These are phyloP conservation scores for Stichopus chloronotus DNA, from an alignment of 35 echinoderm and acorn worm species.

Conservation along the genomic window DNA sequence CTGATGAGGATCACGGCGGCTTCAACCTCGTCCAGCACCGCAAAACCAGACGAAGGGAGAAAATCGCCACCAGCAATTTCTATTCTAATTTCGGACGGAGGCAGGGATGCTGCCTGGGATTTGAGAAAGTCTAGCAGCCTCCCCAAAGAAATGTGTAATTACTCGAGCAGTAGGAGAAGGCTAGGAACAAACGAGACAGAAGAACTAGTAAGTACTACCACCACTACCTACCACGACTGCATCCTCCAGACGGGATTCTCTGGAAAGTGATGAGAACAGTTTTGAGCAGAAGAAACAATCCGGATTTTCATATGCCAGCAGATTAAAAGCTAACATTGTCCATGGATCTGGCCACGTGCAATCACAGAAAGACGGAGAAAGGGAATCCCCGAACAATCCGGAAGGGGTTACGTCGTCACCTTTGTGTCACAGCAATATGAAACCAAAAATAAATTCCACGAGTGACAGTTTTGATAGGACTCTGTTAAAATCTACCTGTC, in stretches of 20 bases:
- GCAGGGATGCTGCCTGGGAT: slow-evolving; percentile 22
- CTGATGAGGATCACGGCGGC: slow-evolving; percentile 23
- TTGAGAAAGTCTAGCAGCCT: slow-evolving; percentile 54
- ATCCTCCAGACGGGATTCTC: slow-evolving; percentile 43
- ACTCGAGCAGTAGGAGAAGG: background rate
- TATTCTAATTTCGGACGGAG: background rate
- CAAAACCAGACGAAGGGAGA: slow-evolving; percentile 29
- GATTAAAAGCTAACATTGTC: slow-evolving; percentile 40
- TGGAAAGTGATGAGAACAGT: slow-evolving; percentile 54
- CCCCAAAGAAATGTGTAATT: slow-evolving; percentile 60
- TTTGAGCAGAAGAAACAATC: slow-evolving; percentile 26
- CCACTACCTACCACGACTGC: slow-evolving; percentile 36
- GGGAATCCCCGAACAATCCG: background rate
- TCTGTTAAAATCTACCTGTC: background rate
- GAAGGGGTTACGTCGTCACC: background rate
- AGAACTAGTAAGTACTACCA: slow-evolving; percentile 43
- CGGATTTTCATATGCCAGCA: slow-evolving; percentile 32
- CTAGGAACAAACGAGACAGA: slow-evolving; percentile 36
- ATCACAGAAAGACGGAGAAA: slow-evolving; percentile 17
- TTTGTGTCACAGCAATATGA: slow-evolving; percentile 18
- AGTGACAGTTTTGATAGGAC: background rate
- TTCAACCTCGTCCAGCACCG: slow-evolving; percentile 15
- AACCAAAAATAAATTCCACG: slow-evolving; percentile 45
- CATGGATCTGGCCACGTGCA: slow-evolving; percentile 22
- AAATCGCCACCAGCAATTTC: background rate